Evolutionary conservation across 2,888 invertebrate species (phyloP).

Genomic region (Folsomia manolachei): DNA sequence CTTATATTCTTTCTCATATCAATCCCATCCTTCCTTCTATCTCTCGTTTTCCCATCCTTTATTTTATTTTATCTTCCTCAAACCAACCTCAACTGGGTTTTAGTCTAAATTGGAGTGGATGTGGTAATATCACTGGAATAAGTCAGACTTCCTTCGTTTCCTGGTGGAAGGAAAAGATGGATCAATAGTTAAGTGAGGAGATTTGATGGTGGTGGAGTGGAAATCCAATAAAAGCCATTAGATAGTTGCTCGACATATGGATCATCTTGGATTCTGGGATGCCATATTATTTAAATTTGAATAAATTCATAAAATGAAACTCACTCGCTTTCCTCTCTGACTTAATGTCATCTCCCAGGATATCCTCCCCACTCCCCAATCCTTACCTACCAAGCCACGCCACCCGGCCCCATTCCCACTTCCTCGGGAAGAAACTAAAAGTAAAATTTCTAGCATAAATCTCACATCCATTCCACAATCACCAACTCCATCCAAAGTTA

Average conservation of each 20-base stretch:
- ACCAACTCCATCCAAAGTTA: too few relatives aligned
- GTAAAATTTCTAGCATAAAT: not conserved
- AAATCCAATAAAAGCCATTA: constrained; percentile 23
- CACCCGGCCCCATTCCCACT: not conserved
- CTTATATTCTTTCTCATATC: too few relatives aligned
- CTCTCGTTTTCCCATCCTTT: too few relatives aligned
- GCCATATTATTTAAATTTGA: constrained; percentile 20
- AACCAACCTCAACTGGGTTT: too few relatives aligned
- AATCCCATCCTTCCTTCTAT: too few relatives aligned
- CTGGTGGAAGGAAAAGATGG: not conserved
- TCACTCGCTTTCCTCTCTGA: not conserved
- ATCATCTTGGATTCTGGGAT: constrained; percentile 8
- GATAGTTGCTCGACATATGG: constrained; percentile 1
- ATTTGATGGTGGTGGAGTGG: not conserved
- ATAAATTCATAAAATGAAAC: constrained; percentile 21
- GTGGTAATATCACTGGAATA: too few relatives aligned
- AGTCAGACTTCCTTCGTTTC: not conserved
- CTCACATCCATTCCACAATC: not conserved
- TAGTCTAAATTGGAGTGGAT: too few relatives aligned
- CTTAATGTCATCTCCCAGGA: constrained; percentile 3
- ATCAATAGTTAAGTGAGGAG: constrained; percentile 5
- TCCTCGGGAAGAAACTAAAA: not conserved
- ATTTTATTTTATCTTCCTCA: too few relatives aligned
- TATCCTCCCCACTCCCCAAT: not conserved
- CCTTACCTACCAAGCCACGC: not conserved